A percentile compares a stretch with the other conserved stretches of the same genome.
Conservation (phyloP, 2,888 invertebrate species). For the Prenolepis imparis region DNA sequence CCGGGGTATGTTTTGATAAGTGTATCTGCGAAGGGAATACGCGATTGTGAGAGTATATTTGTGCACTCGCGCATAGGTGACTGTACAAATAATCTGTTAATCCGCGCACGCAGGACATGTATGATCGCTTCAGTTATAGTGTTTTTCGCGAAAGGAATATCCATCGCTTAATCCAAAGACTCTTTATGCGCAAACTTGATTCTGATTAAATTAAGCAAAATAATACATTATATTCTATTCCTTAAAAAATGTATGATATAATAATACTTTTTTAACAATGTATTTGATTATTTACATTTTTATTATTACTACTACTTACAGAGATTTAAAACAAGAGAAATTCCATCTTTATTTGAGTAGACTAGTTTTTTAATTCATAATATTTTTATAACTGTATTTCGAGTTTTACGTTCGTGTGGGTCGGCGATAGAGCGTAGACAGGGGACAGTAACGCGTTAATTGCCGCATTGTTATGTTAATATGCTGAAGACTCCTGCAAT, state of each 20-base stretch:
- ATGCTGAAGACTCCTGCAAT: conserved; percentile 80
- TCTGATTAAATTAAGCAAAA: background rate
- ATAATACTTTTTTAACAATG: background rate
- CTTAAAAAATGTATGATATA: background rate
- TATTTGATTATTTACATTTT: background rate
- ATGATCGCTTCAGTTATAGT: background rate
- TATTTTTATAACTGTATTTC: background rate
- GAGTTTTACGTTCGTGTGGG: background rate
- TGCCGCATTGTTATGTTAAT: conserved; percentile 84
- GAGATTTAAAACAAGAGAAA: background rate
- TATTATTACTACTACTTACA: background rate
- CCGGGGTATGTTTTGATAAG: conserved; percentile 63
- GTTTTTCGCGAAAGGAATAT: background rate
- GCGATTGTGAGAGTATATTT: conserved; percentile 21
- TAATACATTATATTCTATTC: background rate
- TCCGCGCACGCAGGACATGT: background rate
- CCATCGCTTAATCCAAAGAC: background rate
- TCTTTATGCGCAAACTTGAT: background rate
- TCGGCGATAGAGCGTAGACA: conserved; percentile 44
- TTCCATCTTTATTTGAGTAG: background rate
- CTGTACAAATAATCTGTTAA: conserved; percentile 38
- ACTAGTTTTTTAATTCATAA: background rate
- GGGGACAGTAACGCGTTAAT: conserved; percentile 77
- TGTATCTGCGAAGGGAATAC: conserved; percentile 35
- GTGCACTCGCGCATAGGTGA: background rate